phyloP scores from a whole-genome alignment of 2,113 vertebrate genomes.

The Carassius auratus region DNA sequence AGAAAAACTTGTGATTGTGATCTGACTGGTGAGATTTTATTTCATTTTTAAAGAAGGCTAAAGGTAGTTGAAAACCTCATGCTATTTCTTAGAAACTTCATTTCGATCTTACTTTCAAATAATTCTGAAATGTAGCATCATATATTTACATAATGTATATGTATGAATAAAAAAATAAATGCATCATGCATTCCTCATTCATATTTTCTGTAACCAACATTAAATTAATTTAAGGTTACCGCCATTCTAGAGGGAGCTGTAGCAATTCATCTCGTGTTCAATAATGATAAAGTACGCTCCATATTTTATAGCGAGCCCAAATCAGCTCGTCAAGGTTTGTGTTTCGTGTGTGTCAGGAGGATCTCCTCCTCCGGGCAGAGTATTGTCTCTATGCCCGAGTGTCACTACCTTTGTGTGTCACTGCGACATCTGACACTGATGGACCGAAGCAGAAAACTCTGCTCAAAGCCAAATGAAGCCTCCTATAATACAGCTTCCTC shows the following conservation, averaged over 20 bases:
- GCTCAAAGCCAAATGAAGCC: slow-evolving; percentile 1
- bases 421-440: not conserved
- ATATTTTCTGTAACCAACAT: not conserved
- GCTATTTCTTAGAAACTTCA: not conserved
- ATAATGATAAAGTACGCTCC: not conserved
- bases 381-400: slow-evolving; percentile 13
- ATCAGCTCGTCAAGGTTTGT: not conserved
- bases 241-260: not conserved
- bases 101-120: not conserved
- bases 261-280: not conserved
- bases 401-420: not conserved
- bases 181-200: not conserved
- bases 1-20: not conserved
- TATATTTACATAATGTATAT: not conserved
- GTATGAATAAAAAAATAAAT: not conserved
- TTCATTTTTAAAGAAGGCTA: not conserved
- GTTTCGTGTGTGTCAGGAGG: not conserved
- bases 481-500: not conserved
- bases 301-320: not conserved
- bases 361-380: not conserved
- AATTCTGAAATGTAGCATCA: not conserved
- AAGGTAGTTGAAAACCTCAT: not conserved
- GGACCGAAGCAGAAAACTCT: slow-evolving; percentile 2
- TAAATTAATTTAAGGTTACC: not conserved
- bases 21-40: not conserved